Evolutionary conservation across 2,797 vertebrate species (phyloP).

Genomic region (Xenentodon cancila): DNA sequence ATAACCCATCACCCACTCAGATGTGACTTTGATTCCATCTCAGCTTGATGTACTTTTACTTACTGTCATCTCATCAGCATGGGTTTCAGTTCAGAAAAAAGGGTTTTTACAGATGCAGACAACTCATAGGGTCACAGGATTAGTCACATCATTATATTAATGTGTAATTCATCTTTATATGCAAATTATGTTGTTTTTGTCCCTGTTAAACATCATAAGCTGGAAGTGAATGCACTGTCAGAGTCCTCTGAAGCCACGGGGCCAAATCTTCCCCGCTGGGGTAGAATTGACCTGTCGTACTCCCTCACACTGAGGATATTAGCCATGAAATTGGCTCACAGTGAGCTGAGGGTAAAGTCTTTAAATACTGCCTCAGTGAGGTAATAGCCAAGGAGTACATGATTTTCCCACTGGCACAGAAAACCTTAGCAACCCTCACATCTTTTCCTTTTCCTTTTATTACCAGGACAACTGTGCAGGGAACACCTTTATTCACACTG

Average conservation of each 20-base stretch:
- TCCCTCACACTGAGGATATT: slow-evolving; percentile 67
- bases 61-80: too few species aligned
- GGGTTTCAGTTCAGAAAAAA: neutral
- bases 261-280: slow-evolving; percentile 56
- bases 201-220: slow-evolving; percentile 55
- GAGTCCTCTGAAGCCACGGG: slow-evolving; percentile 39
- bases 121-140: neutral
- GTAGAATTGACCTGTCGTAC: slow-evolving; percentile 65
- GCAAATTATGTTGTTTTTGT: slow-evolving; percentile 59
- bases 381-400: slow-evolving; percentile 39
- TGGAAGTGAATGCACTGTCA: slow-evolving; percentile 50
- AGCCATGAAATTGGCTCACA: slow-evolving; percentile 80
- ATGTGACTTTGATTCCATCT: too few species aligned
- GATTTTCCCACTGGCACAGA: slow-evolving; percentile 34
- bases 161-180: slow-evolving; percentile 50
- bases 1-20: too few species aligned
- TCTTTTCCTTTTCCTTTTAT: slow-evolving; percentile 39
- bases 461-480: slow-evolving; percentile 33
- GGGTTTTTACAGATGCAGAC: neutral
- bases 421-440: slow-evolving; percentile 40
- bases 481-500: slow-evolving; percentile 7
- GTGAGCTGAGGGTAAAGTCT: slow-evolving; percentile 57
- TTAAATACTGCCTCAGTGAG: slow-evolving; percentile 59
- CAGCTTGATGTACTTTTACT: too few species aligned
- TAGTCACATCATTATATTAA: slow-evolving; percentile 34